A percentile compares a stretch with the other conserved stretches of the same genome.
phyloP scores from a whole-genome alignment of 2,888 invertebrate genomes.

The Chrysolina americana region DNA sequence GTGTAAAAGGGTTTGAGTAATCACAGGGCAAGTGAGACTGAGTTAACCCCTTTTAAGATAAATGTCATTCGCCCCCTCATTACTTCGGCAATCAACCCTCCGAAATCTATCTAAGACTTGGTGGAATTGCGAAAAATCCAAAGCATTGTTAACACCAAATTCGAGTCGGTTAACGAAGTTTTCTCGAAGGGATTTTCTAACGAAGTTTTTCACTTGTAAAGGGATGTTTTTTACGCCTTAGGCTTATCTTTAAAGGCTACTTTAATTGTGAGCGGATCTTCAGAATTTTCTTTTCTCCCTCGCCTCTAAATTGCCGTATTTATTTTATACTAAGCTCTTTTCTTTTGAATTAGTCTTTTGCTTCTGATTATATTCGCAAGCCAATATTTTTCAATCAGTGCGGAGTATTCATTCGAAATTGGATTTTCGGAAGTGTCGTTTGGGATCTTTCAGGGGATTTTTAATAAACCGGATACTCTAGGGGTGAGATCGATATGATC shows the following conservation, averaged over 20 bases:
- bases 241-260: constrained; percentile 70
- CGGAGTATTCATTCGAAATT: constrained; percentile 46
- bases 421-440: constrained; percentile 45
- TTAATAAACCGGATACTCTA: constrained; percentile 36
- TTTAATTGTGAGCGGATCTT: constrained; percentile 67
- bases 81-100: constrained; percentile 64
- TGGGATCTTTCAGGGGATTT: constrained; percentile 28
- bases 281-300: constrained; percentile 61
- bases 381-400: constrained; percentile 55
- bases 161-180: constrained; percentile 64
- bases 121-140: constrained; percentile 62
- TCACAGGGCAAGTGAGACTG: constrained; percentile 64
- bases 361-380: constrained; percentile 54
- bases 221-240: constrained; percentile 69
- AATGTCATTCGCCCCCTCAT: constrained; percentile 69
- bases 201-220: constrained; percentile 67
- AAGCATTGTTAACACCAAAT: constrained; percentile 64
- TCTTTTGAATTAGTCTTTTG: constrained; percentile 61
- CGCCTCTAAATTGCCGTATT: constrained; percentile 67
- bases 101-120: constrained; percentile 61
- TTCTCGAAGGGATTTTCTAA: constrained; percentile 63
- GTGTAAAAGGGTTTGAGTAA: constrained; percentile 69
- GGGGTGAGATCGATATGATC: constrained; percentile 10
- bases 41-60: constrained; percentile 68
- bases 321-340: constrained; percentile 62